Evolutionary conservation across 2,888 invertebrate species (phyloP).

Genomic region (Buathra laborator): DNA sequence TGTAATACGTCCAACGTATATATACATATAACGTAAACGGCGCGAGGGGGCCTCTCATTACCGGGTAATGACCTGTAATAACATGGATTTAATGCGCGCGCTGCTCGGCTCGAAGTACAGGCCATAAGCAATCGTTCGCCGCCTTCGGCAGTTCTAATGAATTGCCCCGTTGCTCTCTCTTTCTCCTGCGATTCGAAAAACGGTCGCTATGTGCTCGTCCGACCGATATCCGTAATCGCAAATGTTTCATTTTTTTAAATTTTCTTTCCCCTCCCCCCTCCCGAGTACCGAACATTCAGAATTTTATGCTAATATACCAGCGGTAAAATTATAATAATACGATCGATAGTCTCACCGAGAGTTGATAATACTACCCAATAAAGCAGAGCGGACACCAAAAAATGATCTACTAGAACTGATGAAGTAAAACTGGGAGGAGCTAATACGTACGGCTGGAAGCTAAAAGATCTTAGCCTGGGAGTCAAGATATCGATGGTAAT

Average conservation of each 20-base stretch:
- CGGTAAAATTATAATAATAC: constrained; percentile 39
- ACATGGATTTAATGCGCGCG: constrained; percentile 80
- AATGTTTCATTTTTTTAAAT: constrained; percentile 8
- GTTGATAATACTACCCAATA: background rate
- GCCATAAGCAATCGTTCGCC: constrained; percentile 79
- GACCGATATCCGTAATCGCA: constrained; percentile 51
- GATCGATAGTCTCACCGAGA: background rate
- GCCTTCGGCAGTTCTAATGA: constrained; percentile 81
- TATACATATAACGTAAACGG: constrained; percentile 74
- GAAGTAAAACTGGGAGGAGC: background rate
- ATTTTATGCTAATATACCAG: constrained; percentile 44
- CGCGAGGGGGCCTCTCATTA: constrained; percentile 79
- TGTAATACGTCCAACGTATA: constrained; percentile 27
- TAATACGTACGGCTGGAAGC: constrained; percentile 21
- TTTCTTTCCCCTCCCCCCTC: background rate
- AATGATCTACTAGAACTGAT: background rate
- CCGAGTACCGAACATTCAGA: constrained; percentile 24
- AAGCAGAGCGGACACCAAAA: background rate
- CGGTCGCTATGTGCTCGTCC: constrained; percentile 42
- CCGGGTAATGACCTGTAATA: constrained; percentile 81
- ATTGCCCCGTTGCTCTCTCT: constrained; percentile 71
- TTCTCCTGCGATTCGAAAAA: constrained; percentile 58
- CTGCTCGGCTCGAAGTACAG: constrained; percentile 70
- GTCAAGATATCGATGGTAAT: constrained; percentile 58
- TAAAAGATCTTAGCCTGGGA: constrained; percentile 53